These are phyloP conservation scores for Solea solea DNA, from an alignment of 2,113 vertebrate genomes.

Conservation along the genomic window DNA sequence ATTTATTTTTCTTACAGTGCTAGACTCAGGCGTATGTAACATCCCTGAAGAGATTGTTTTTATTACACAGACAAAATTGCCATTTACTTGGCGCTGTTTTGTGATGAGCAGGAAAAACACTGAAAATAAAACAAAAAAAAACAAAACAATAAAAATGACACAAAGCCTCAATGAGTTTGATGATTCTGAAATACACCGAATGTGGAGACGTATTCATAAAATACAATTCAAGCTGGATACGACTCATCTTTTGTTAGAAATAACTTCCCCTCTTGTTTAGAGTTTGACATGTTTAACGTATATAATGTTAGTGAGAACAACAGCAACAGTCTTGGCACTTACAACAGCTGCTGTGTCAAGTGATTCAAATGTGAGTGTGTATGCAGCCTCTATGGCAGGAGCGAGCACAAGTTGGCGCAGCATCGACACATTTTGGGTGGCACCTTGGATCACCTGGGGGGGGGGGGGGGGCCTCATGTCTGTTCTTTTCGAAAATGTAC, in stretches of 20 bases:
- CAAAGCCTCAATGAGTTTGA: neutral
- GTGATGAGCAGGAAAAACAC: neutral
- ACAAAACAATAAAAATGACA: neutral
- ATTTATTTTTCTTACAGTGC: too few species aligned
- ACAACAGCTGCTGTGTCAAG: slow-evolving; percentile 29
- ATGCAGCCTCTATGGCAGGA: slow-evolving; percentile 11
- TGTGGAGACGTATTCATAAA: too few species aligned
- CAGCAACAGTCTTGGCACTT: too few species aligned
- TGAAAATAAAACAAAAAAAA: neutral
- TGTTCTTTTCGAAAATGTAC: neutral
- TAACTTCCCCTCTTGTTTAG: too few species aligned
- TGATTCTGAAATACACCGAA: neutral
- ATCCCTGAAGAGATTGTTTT: too few species aligned
- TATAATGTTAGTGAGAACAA: too few species aligned
- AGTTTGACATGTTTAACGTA: too few species aligned
- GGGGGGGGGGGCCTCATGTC: neutral
- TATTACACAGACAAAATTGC: too few species aligned
- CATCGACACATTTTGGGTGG: slow-evolving; percentile 46
- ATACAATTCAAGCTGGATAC: too few species aligned
- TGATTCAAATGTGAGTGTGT: slow-evolving; percentile 33
- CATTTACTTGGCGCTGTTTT: neutral
- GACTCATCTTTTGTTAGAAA: too few species aligned
- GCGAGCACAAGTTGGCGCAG: slow-evolving; percentile 25
- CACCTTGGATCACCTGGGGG: slow-evolving; percentile 22
- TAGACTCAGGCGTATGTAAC: too few species aligned